Evolutionary conservation across 2,888 invertebrate species (phyloP).

Genomic region (Napeogenes inachia): DNA sequence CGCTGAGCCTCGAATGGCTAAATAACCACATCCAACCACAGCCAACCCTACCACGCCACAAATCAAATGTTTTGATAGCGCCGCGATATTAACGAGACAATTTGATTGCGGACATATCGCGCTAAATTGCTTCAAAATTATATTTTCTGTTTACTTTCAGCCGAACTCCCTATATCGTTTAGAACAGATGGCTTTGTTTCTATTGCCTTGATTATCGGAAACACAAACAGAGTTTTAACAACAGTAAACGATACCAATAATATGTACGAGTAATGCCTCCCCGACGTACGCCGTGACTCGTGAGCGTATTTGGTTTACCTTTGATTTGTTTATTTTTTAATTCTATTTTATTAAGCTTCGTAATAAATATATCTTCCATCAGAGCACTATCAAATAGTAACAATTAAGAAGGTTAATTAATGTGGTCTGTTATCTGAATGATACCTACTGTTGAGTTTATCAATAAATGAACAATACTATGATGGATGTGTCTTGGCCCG

Average conservation of each 20-base stretch:
- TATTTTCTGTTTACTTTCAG: constrained; percentile 78
- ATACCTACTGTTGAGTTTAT: constrained; percentile 60
- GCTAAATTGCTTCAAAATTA: constrained; percentile 78
- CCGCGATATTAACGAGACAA: constrained; percentile 77
- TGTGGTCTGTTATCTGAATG: constrained; percentile 42
- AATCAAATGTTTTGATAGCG: constrained; percentile 78
- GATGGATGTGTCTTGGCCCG: constrained; percentile 54
- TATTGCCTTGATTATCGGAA: constrained; percentile 62
- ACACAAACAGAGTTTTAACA: constrained; percentile 27
- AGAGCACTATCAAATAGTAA: background rate
- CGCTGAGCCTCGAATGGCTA: constrained; percentile 62
- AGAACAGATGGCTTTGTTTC: constrained; percentile 63
- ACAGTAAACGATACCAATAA: constrained; percentile 15
- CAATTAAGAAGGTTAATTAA: constrained; percentile 31
- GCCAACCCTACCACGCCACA: constrained; percentile 53
- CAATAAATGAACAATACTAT: constrained; percentile 66
- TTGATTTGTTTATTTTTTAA: background rate
- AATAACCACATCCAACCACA: constrained; percentile 59
- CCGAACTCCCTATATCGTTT: constrained; percentile 66
- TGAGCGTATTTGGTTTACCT: too few relatives aligned
- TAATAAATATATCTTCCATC: background rate
- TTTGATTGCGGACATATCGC: constrained; percentile 78
- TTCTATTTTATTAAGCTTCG: background rate
- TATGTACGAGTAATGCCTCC: background rate
- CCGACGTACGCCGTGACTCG: too few relatives aligned